Evolutionary conservation across 2,113 vertebrate genomes (phyloP), one percentile per base, ranked within the genome.

Genomic region (Laticauda colubrina): DNA sequence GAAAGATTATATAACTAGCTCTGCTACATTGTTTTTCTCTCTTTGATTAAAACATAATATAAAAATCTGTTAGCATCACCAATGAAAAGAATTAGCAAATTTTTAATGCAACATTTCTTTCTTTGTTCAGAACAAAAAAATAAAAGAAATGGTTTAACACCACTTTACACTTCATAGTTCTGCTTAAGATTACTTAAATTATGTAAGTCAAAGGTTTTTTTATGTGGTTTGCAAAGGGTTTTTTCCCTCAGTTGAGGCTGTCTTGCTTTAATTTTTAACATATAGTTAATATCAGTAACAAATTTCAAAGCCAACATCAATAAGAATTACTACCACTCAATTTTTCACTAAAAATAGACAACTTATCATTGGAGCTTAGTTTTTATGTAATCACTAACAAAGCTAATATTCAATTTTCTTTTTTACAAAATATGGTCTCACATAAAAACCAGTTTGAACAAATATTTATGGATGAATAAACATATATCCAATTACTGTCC

Each of bases 71-170:
- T 57, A n/a, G 34, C 24, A 53, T 89, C 9, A 1, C 9, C 24
- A 26, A 61, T 92, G 39, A 92, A 89, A 89, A 20, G 18, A 48
- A 39, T 53, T 45, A 56, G 89, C 51, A 26, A 57, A 12, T 56
- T 57, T 92, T 92, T 89, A 45, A 91, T 91, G 91, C 85, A 91
- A 91, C 89, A 89, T 89, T 26, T n/a, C 53, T 89, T 92, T 75
- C 53, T 57, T 81, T 92, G 24, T 89, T 55, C 89, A 21, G 39
- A 89, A 89, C 10, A 85, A 85, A 85, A 85, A 51, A 56, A 69
- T 23, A 90, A 91, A 91, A 85, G n/a, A 69, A 91, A 53, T 5
- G 45, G 45, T 89, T 69, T 92, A 89, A 92, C 39, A 92, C 23
- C 64, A 57, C 87, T 85, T 89, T 57, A 89, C 48, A 89, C 15